Base-by-base conservation (phyloP, 2,888 invertebrate species). In the Odontocolon sp. region DNA sequence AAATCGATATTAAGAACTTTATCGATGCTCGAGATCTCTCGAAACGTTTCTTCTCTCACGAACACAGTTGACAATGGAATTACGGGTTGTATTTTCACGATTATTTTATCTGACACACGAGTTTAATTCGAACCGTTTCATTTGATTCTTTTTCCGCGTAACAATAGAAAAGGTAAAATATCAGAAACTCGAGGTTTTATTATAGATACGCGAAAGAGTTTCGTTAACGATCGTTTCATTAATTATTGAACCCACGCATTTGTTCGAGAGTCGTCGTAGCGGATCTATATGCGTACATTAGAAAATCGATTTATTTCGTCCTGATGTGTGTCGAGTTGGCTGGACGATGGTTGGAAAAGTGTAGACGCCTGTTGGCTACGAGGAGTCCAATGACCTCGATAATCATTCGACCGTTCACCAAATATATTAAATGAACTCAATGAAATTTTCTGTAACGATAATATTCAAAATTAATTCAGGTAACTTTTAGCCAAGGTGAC, bases 1-100 rank as follows among this genome's bases (percentile, higher is more conserved):
- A 88, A 89, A 89, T 88, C 89, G 83, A 90, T 89, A 85, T 83
- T 79, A 79, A 78, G 72, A 80, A 86, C 82, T 84, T 84, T 88
- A 88, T 89, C 88, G 66, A 81, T 83, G 81, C 61, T 69, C 71
- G 81, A 78, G 81, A 88, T 87, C 85, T 85, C 68, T 71, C 50
- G 23, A 23, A 67, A 59, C 52, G 28, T 33, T 67, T 31, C 56
- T 40, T 56, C 11, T 8, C 36, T 50, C 70, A 66, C 56, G 50
- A 40, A 63, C 57, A 54, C 9, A 66, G 38, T 50, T 36, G 63
- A 70, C 74, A 47, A 18, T 47, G 42, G 36, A 74, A 70, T 66
- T 18, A 61, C 38, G 18, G 47, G 14, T 72, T 61, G 45, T 26
- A 69, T 61, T 66, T 59, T 33, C 11, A 33, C 31, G 26, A 23